Evolutionary conservation across 2,797 vertebrate species (phyloP).

Genomic region (Steatocranus sp.): DNA sequence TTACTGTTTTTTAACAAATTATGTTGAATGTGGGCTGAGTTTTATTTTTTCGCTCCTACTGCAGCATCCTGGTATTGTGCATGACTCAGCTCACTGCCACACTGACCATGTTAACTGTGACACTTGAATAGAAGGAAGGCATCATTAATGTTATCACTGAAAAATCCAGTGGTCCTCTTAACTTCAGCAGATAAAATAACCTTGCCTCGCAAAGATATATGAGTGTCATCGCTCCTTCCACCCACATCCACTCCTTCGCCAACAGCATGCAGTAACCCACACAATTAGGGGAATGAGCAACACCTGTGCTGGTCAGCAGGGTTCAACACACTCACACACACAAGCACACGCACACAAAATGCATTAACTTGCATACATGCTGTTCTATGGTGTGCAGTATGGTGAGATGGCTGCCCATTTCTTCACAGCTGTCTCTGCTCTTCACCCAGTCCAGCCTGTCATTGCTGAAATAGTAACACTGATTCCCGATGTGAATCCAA

Average conservation of each 20-base stretch:
- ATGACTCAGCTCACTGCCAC: not conserved
- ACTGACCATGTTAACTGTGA: not conserved
- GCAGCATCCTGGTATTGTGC: not conserved
- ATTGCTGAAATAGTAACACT: slow-evolving; percentile 55
- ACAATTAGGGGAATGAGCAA: slow-evolving; percentile 41
- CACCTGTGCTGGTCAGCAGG: slow-evolving; percentile 49
- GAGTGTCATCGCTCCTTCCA: not conserved
- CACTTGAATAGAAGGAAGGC: not conserved
- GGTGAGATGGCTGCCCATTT: slow-evolving; percentile 8
- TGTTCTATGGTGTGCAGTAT: not conserved
- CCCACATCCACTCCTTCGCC: not conserved
- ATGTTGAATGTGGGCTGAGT: not conserved
- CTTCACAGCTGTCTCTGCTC: slow-evolving; percentile 32
- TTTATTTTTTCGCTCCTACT: not conserved
- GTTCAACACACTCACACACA: not conserved
- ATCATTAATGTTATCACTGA: not conserved
- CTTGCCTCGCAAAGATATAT: not conserved
- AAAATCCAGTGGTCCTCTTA: not conserved
- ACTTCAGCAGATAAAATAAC: not conserved
- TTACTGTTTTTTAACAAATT: not conserved
- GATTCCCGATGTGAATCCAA: slow-evolving; percentile 27
- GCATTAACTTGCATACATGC: not conserved
- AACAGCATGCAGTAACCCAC: slow-evolving; percentile 10
- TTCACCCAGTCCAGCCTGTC: slow-evolving; percentile 52
- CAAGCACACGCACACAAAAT: not conserved